These are phyloP conservation scores for Caenorhabditis japonica DNA, from an alignment of 2,888 invertebrate genomes.

Conservation along the genomic window DNA sequence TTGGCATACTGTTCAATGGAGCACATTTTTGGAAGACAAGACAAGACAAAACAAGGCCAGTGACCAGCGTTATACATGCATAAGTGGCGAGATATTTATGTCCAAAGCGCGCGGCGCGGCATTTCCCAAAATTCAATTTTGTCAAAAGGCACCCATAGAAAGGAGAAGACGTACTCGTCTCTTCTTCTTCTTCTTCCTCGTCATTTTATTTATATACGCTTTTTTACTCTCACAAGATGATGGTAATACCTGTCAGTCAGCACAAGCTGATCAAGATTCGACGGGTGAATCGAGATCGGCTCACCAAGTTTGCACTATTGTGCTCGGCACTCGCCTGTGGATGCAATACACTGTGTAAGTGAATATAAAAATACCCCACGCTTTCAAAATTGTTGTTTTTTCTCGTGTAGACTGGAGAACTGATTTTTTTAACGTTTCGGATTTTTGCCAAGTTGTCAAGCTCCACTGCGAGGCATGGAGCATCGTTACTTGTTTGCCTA, in stretches of 20 bases:
- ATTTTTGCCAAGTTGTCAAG: too few relatives aligned
- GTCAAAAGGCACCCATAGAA: conserved; percentile 4
- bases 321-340: conserved; percentile 64
- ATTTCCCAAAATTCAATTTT: conserved; percentile 38
- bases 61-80: too few relatives aligned
- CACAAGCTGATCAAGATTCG: conserved; percentile 76
- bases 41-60: too few relatives aligned
- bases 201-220: not conserved
- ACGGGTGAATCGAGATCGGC: conserved; percentile 64
- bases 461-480: too few relatives aligned
- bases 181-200: not conserved
- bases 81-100: conserved; percentile 46
- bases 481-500: too few relatives aligned
- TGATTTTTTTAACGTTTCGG: too few relatives aligned
- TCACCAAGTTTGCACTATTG: conserved; percentile 65
- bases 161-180: conserved; percentile 30
- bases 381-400: conserved; percentile 7
- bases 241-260: conserved; percentile 75
- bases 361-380: not conserved
- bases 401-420: not conserved
- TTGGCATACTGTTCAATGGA: too few relatives aligned
- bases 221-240: conserved; percentile 45
- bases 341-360: conserved; percentile 66
- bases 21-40: too few relatives aligned
- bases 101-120: too few relatives aligned